Base-by-base conservation (phyloP, 2,888 invertebrate genomes). In the Hirtodrosophila histrioides region DNA sequence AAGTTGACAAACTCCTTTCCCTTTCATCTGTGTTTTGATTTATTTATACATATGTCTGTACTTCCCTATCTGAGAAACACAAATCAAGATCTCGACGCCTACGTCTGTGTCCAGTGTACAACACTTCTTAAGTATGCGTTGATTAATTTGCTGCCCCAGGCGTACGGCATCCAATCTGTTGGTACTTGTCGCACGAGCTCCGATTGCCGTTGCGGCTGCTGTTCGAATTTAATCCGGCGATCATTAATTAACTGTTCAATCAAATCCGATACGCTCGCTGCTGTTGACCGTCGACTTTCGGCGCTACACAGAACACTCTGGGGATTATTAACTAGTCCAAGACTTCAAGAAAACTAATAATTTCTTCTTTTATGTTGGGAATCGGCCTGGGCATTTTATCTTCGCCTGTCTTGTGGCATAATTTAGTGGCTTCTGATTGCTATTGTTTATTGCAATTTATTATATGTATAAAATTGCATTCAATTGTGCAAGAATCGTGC, bases 211-310 rank as follows among this genome's bases (percentile, higher is more conserved):
- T 41, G 27, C 23, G 24, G 63, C 62, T 69, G 78, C 75, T 69
- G 75, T 53, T 64, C 8, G 54, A 75, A 56, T 58, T 53, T 69
- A 80, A 86, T 81, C 85, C 85, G 63, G 41, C 50, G 49, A 67
- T 71, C 82, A 82, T 82, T 87, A 87, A 87, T 82, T 84, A 85
- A 70, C 67, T 63, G 75, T 81, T 85, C 85, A 87, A 82, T 87
- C 81, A 82, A 75, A 87, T 85, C 61, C 61, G 85, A 81, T 80
- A 79, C 67, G 58, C 66, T 76, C 67, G 35, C 54, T 36, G 53
- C 58, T 55, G 68, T 54, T 33, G 53, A 27, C 46, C 40, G 49
- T 57, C 43, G 69, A 39, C 53, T 50, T 60, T 71, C 49, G 62
- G 50, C 46, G 69, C 75, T 74, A 54, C 53, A 61, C 35, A 74